Conservation (phyloP, 2,888 invertebrate genomes). For the Trichacis sp. region DNA sequence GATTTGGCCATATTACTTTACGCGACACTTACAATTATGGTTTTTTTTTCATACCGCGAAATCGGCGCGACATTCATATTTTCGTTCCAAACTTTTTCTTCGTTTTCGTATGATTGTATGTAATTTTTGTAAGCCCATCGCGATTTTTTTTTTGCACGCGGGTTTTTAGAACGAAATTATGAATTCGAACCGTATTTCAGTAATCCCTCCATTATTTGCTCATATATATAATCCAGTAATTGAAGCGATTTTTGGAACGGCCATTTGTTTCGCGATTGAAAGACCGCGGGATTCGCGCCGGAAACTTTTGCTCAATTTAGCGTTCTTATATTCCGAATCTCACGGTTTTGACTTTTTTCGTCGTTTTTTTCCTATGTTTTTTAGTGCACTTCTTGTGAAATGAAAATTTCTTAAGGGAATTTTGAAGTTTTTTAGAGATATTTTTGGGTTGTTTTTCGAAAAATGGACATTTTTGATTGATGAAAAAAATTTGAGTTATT, state of each 20-base stretch:
- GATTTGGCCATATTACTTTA: conserved; percentile 65
- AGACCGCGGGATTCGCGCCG: not conserved
- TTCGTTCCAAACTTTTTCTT: conserved; percentile 25
- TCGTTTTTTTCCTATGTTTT: too few relatives aligned
- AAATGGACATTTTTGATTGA: too few relatives aligned
- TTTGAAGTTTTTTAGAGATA: too few relatives aligned
- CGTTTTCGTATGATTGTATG: too few relatives aligned
- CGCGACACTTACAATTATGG: conserved; percentile 48
- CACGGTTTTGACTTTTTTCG: too few relatives aligned
- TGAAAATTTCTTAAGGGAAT: too few relatives aligned
- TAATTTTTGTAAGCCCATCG: too few relatives aligned
- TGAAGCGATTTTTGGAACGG: conserved; percentile 2
- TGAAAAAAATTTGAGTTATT: too few relatives aligned
- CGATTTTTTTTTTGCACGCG: conserved; percentile 14
- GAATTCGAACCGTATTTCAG: conserved; percentile 30
- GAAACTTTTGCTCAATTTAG: not conserved
- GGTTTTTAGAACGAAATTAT: conserved; percentile 13
- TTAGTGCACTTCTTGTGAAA: too few relatives aligned
- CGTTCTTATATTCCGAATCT: too few relatives aligned
- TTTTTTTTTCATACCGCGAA: conserved; percentile 41
- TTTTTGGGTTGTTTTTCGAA: too few relatives aligned
- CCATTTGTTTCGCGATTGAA: conserved; percentile 27
- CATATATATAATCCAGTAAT: conserved; percentile 38
- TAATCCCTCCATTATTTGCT: conserved; percentile 60
- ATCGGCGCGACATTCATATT: conserved; percentile 20